These are phyloP conservation scores for Gopherus evgoodei DNA, from an alignment of 2,113 vertebrate genomes.

Conservation along the genomic window DNA sequence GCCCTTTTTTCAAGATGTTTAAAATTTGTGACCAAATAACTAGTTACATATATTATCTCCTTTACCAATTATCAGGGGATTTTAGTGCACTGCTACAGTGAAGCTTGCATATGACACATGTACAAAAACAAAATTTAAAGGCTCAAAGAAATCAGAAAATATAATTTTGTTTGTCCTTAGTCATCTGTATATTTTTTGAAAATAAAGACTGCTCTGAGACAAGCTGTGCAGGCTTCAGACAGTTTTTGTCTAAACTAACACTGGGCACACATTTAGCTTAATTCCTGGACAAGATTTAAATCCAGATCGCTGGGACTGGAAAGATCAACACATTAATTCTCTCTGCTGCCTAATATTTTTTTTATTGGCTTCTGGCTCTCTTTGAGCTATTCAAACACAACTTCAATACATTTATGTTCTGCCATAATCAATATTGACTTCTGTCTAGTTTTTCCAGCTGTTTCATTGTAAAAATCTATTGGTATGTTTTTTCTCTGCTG, in stretches of 20 bases:
- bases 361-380: background rate
- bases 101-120: background rate
- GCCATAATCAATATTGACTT: constrained; percentile 14
- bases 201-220: background rate
- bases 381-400: constrained; percentile 3
- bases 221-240: background rate
- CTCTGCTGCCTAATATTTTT: constrained; percentile 6
- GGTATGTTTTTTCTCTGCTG: background rate
- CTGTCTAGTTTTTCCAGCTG: background rate
- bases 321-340: background rate
- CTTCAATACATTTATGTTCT: constrained; percentile 20
- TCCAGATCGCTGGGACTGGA: background rate
- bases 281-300: background rate
- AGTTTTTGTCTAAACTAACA: background rate
- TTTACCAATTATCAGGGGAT: background rate
- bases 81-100: background rate
- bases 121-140: background rate
- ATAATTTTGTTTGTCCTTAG: background rate
- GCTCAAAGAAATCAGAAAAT: background rate
- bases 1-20: background rate
- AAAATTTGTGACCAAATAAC: background rate
- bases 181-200: background rate
- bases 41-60: background rate
- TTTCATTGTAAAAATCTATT: background rate
- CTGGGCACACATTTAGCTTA: background rate